phyloP scores from a whole-genome alignment of 1,140 invertebrate species.

The Drosophila auraria region DNA sequence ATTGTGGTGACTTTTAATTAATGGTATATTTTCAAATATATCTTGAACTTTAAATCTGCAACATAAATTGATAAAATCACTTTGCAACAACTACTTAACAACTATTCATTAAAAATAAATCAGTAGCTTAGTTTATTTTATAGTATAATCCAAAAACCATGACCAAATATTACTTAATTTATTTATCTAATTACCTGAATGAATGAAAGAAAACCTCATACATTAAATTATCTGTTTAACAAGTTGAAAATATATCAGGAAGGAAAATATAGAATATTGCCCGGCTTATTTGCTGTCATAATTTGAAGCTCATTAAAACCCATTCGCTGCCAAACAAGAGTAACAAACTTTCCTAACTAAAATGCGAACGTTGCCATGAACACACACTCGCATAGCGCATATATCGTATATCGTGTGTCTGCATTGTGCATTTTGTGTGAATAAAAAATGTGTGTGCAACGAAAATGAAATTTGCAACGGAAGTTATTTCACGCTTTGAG shows the following conservation, averaged over 20 bases:
- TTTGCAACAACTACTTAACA: too few relatives aligned
- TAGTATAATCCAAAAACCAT: too few relatives aligned
- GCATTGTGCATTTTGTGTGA: slow-evolving; percentile 76
- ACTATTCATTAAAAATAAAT: too few relatives aligned
- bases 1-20: neutral
- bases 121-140: neutral
- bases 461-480: slow-evolving; percentile 82
- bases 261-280: slow-evolving; percentile 6
- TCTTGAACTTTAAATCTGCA: neutral
- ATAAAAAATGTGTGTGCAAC: slow-evolving; percentile 76
- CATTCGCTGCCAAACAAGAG: slow-evolving; percentile 49
- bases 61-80: too few relatives aligned
- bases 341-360: slow-evolving; percentile 39
- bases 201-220: neutral
- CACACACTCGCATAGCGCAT: slow-evolving; percentile 6
- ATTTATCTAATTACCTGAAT: neutral
- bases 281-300: slow-evolving; percentile 54
- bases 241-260: slow-evolving; percentile 9
- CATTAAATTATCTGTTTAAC: slow-evolving; percentile 6
- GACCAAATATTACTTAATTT: neutral
- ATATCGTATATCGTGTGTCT: slow-evolving; percentile 50
- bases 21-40: neutral
- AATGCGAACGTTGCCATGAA: slow-evolving; percentile 42
- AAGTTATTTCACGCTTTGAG: slow-evolving; percentile 81
- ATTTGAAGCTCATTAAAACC: slow-evolving; percentile 76